These are phyloP conservation scores for Orycteropus afer DNA, from an alignment of 2,113 vertebrate species.

Conservation along the genomic window DNA sequence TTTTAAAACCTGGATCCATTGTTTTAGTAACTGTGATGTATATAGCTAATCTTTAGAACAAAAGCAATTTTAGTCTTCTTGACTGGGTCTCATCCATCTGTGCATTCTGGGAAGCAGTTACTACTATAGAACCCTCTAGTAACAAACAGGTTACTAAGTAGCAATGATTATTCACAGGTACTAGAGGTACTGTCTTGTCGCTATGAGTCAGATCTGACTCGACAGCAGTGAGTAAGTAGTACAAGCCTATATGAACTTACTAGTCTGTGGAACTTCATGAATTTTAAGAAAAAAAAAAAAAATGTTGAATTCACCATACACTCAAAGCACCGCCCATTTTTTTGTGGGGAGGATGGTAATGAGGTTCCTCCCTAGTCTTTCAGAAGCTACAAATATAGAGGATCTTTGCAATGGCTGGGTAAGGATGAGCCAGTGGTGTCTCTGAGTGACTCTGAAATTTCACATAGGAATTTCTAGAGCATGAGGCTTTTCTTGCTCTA, in stretches of 20 bases:
- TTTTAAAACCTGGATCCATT: background rate
- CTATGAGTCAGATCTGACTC: too few species aligned
- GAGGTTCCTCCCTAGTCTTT: background rate
- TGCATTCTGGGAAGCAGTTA: background rate
- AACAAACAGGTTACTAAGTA: background rate
- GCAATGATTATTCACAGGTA: background rate
- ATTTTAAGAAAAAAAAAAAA: conserved; percentile 30
- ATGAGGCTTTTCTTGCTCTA: background rate
- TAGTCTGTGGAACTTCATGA: background rate
- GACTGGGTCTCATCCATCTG: background rate
- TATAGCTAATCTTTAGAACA: background rate
- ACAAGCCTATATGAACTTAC: background rate
- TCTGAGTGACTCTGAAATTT: background rate
- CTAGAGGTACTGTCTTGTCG: too few species aligned
- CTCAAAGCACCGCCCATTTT: background rate
- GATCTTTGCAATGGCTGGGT: conserved; percentile 10
- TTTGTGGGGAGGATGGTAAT: background rate
- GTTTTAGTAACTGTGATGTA: background rate
- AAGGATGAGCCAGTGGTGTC: background rate
- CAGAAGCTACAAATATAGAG: background rate
- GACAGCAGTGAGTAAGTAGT: too few species aligned
- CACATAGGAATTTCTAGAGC: conserved; percentile 36
- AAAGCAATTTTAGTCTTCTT: background rate
- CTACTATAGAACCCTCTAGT: background rate
- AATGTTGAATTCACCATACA: background rate